These are phyloP conservation scores for Sweltsa coloradensis DNA, from an alignment of 1,140 invertebrate genomes.

Conservation along the genomic window DNA sequence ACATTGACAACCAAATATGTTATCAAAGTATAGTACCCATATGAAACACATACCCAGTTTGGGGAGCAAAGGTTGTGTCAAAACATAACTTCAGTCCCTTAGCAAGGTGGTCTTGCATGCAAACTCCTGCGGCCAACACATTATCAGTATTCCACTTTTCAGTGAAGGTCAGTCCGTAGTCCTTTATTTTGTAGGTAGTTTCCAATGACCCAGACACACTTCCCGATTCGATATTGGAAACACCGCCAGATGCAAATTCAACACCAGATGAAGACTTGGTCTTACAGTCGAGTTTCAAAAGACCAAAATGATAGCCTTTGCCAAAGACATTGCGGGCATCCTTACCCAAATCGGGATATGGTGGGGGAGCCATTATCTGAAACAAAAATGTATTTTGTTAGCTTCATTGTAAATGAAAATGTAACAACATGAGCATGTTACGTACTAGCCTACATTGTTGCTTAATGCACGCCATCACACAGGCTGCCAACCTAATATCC, in stretches of 20 bases:
- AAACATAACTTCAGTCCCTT: conserved; percentile 85
- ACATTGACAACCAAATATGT: too few relatives aligned
- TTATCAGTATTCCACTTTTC: conserved; percentile 99
- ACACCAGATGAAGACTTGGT: conserved; percentile 86
- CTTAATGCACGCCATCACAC: too few relatives aligned
- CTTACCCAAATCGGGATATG: conserved; percentile 92
- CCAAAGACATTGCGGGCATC: conserved; percentile 87
- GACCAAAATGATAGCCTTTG: conserved; percentile 94
- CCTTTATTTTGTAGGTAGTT: conserved; percentile 88
- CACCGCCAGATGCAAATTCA: conserved; percentile 80
- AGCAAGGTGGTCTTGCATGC: conserved; percentile 79
- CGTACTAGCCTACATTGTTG: too few relatives aligned
- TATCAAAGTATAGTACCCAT: too few relatives aligned
- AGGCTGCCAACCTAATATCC: too few relatives aligned
- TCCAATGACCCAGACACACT: conserved; percentile 85
- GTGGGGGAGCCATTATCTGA: conserved; percentile 84
- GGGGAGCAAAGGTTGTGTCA: conserved; percentile 86
- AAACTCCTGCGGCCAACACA: conserved; percentile 80
- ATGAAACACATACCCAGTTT: too few relatives aligned
- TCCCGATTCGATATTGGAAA: conserved; percentile 81
- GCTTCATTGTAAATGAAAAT: too few relatives aligned
- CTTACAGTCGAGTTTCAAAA: conserved; percentile 88
- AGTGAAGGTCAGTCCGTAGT: conserved; percentile 86
- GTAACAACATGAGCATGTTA: too few relatives aligned
- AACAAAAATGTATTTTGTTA: too few relatives aligned